These are phyloP conservation scores for Lasiommata megera DNA, from an alignment of 2,888 invertebrate species.

Conservation along the genomic window DNA sequence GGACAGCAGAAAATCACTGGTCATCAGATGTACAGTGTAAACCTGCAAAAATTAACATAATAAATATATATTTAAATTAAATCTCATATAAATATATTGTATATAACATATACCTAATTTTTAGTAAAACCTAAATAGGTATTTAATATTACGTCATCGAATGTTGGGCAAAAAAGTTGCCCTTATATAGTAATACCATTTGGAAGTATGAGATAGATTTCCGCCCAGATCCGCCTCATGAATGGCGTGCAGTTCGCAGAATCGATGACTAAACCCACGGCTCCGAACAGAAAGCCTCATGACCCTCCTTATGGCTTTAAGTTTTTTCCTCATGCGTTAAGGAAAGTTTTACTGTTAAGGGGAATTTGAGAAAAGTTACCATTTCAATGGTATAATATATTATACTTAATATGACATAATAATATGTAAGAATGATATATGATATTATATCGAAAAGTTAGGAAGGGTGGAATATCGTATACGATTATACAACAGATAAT, in stretches of 20 bases:
- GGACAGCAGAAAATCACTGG: too few relatives aligned
- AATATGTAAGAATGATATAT: too few relatives aligned
- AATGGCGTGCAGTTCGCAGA: slow-evolving; percentile 50
- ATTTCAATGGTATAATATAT: too few relatives aligned
- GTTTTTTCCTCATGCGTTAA: slow-evolving; percentile 23
- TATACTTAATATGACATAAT: too few relatives aligned
- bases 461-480: neutral
- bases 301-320: slow-evolving; percentile 23
- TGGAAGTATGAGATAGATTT: slow-evolving; percentile 28
- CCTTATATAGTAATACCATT: slow-evolving; percentile 28
- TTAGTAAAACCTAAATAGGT: neutral
- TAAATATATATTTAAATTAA: too few relatives aligned
- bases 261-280: slow-evolving; percentile 42
- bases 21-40: too few relatives aligned
- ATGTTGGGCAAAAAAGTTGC: slow-evolving; percentile 22
- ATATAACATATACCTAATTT: too few relatives aligned
- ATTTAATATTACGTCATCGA: slow-evolving; percentile 14
- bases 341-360: neutral
- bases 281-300: slow-evolving; percentile 31
- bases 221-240: slow-evolving; percentile 52
- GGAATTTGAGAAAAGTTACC: neutral
- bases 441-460: neutral
- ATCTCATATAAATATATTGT: too few relatives aligned
- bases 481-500: too few relatives aligned
- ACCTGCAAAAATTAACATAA: too few relatives aligned